phyloP scores from a whole-genome alignment of 2,888 invertebrate species.

The Lochmaea crataegi region DNA sequence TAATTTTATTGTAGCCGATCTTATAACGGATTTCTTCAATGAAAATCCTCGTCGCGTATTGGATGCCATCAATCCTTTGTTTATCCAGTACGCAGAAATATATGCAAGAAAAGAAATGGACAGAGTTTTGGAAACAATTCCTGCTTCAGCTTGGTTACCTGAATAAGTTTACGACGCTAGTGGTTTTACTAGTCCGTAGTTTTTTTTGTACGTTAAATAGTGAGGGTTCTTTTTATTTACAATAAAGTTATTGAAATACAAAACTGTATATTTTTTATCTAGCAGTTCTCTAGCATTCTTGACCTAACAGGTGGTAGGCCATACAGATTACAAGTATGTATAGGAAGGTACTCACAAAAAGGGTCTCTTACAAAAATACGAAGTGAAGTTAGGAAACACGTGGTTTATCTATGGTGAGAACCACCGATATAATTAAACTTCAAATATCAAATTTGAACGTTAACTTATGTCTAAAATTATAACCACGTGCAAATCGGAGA shows the following conservation, averaged over 20 bases:
- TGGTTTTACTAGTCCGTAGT: background rate
- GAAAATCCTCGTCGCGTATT: constrained; percentile 74
- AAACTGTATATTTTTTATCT: too few species aligned
- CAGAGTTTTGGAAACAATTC: constrained; percentile 71
- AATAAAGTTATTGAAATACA: background rate
- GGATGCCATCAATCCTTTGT: constrained; percentile 76
- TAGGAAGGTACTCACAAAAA: too few species aligned
- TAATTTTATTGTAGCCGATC: constrained; percentile 67
- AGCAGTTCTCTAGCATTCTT: too few species aligned
- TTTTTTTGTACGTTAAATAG: background rate
- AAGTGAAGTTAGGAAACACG: too few species aligned
- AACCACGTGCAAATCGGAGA: too few species aligned
- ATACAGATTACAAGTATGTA: too few species aligned
- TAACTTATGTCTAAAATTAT: too few species aligned
- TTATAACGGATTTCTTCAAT: constrained; percentile 78
- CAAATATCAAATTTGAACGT: too few species aligned
- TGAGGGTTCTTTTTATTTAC: background rate
- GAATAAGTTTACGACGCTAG: constrained; percentile 54
- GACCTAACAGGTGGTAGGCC: too few species aligned
- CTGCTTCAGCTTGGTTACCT: constrained; percentile 70
- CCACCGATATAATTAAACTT: too few species aligned
- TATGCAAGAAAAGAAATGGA: constrained; percentile 72
- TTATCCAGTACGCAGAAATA: constrained; percentile 74
- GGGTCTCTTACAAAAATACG: too few species aligned
- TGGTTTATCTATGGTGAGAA: too few species aligned